These are phyloP conservation scores for Paradisaea rubra DNA, from an alignment of 2,113 vertebrate species.

Conservation along the genomic window DNA sequence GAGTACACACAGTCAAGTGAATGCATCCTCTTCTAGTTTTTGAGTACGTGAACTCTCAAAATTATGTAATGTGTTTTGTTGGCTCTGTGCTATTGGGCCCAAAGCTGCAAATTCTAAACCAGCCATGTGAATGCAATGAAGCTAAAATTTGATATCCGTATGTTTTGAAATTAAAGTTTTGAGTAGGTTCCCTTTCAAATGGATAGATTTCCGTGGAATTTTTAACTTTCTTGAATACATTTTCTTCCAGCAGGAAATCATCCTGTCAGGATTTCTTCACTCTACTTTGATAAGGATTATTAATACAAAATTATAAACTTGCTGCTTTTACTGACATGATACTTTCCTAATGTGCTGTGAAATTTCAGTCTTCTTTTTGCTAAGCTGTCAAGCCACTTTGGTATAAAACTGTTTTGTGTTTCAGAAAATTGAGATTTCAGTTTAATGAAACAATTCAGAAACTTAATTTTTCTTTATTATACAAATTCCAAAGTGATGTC, in stretches of 20 bases:
- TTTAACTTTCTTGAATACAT: background rate
- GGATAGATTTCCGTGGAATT: background rate
- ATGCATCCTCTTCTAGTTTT: accelerated
- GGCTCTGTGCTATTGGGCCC: background rate
- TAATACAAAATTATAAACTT: background rate
- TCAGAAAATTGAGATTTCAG: background rate
- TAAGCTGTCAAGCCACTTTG: background rate
- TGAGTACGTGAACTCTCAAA: accelerated
- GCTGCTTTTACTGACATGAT: background rate
- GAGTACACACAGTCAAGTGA: accelerated
- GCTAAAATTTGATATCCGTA: accelerated
- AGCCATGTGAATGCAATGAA: background rate
- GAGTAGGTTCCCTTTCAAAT: background rate
- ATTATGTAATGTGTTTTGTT: accelerated
- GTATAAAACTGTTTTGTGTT: background rate
- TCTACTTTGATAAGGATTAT: background rate
- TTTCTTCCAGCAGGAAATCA: background rate
- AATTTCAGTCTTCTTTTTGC: background rate
- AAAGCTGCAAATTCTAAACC: background rate
- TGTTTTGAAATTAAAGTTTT: background rate
- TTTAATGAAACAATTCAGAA: background rate
- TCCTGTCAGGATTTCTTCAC: background rate
- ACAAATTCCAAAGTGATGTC: background rate
- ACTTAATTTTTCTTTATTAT: background rate
- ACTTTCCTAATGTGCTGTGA: background rate